A percentile compares a stretch with the other conserved stretches of the same genome.
These are phyloP conservation scores for Lepidocyrtoides sp. DNA, from an alignment of 2,888 invertebrate species.

Conservation along the genomic window DNA sequence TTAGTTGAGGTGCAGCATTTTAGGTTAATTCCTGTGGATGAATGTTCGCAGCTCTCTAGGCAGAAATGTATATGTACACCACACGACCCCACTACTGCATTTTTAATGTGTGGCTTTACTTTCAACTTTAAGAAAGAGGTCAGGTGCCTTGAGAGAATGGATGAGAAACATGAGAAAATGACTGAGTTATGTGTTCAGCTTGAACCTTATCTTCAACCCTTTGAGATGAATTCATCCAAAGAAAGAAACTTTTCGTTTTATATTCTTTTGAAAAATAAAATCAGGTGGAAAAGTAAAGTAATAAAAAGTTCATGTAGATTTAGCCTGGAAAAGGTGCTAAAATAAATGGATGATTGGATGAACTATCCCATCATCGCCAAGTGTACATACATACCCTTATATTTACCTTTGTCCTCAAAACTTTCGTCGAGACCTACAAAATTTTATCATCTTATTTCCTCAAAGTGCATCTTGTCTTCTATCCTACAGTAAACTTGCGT, in stretches of 20 bases:
- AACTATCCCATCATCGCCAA: no score
- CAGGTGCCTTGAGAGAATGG: neutral
- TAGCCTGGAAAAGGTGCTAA: neutral
- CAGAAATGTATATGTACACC: no score
- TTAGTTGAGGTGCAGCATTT: no score
- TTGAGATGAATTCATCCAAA: no score
- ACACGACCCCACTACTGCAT: neutral
- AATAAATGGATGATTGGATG: neutral
- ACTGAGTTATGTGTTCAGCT: neutral
- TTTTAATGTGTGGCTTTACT: constrained; percentile 8
- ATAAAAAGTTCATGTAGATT: constrained; percentile 5
- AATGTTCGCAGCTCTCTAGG: neutral
- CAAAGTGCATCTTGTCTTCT: constrained; percentile 19
- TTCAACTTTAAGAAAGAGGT: constrained; percentile 14
- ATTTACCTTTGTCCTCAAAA: no score
- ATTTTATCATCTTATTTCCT: constrained; percentile 19
- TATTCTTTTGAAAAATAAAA: neutral
- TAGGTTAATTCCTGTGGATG: neutral
- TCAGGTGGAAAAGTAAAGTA: constrained; percentile 5
- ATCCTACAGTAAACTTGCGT: neutral
- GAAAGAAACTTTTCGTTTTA: neutral
- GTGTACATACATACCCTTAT: neutral
- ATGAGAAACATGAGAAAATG: neutral
- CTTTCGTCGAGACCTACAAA: neutral
- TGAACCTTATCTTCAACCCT: neutral